phyloP scores from a whole-genome alignment of 2,888 invertebrate species.

The Odontomyia ornata region DNA sequence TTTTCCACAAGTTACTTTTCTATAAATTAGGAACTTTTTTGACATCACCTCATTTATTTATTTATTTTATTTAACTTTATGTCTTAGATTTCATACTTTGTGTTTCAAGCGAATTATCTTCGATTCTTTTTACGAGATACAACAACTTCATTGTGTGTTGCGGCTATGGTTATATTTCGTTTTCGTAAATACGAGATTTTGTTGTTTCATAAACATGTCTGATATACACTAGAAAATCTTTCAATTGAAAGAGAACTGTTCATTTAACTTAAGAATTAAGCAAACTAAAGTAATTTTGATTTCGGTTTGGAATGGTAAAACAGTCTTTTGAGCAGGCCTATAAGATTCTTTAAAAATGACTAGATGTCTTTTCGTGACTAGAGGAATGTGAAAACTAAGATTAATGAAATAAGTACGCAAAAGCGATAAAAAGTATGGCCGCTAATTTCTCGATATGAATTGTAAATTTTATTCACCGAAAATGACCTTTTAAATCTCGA shows the following conservation, averaged over 20 bases:
- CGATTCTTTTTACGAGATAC: too few species aligned
- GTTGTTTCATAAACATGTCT: too few species aligned
- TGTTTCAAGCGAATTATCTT: not conserved
- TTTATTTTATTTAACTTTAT: conserved; percentile 21
- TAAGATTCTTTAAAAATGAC: conserved; percentile 40
- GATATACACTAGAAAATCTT: too few species aligned
- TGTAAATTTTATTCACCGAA: too few species aligned
- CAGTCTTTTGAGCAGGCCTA: conserved; percentile 25
- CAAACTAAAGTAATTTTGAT: not conserved
- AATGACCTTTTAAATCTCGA: too few species aligned
- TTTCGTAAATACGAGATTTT: too few species aligned
- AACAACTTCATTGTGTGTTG: too few species aligned
- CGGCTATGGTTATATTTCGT: too few species aligned
- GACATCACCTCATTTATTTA: conserved; percentile 52
- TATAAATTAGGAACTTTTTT: conserved; percentile 54
- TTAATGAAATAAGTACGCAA: not conserved
- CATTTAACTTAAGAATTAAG: not conserved
- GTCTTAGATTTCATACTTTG: conserved; percentile 17
- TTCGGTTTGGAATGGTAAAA: not conserved
- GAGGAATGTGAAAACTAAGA: not conserved
- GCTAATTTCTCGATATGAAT: too few species aligned
- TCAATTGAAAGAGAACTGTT: too few species aligned
- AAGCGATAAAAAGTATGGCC: too few species aligned
- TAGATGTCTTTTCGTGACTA: conserved; percentile 37
- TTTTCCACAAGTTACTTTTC: conserved; percentile 46